A percentile compares a stretch with the other conserved stretches of the same genome.
Evolutionary conservation across 2,888 invertebrate species (phyloP).

Genomic region (Cabera pusaria): DNA sequence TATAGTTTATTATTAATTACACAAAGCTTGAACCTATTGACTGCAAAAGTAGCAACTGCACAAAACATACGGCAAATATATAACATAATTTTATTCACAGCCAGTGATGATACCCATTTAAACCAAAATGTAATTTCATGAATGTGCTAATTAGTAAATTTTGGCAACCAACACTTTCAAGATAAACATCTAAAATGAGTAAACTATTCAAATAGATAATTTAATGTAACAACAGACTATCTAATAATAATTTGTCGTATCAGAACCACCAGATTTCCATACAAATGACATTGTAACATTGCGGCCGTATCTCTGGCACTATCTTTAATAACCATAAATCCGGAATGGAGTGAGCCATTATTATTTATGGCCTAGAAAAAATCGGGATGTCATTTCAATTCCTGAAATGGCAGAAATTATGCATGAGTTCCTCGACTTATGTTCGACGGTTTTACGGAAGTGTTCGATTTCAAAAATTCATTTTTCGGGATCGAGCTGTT

Average conservation of each 20-base stretch:
- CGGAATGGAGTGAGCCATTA: conserved; percentile 61
- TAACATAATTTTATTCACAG: too few relatives aligned
- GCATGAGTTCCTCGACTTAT: conserved; percentile 8
- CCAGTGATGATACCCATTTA: too few relatives aligned
- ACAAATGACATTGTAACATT: conserved; percentile 69
- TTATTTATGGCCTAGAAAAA: conserved; percentile 67
- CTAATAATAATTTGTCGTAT: conserved; percentile 39
- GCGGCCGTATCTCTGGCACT: conserved; percentile 57
- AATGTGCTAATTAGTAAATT: neutral
- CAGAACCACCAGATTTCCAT: conserved; percentile 64
- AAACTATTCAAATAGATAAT: conserved; percentile 18
- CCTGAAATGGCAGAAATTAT: conserved; percentile 25
- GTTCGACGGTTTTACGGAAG: conserved; percentile 1
- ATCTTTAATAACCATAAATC: conserved; percentile 82
- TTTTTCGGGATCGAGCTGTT: too few relatives aligned
- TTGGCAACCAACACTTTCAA: neutral
- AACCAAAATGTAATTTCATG: too few relatives aligned
- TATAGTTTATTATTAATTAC: too few relatives aligned
- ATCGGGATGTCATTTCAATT: conserved; percentile 39
- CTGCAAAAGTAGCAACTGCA: too few relatives aligned
- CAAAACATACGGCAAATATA: too few relatives aligned
- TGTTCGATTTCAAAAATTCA: neutral
- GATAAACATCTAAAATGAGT: conserved; percentile 7
- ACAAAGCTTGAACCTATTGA: too few relatives aligned
- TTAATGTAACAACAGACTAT: conserved; percentile 18